Percentiles rank a stretch among this genome's conserved stretches.
These are phyloP conservation scores for Hirtodrosophila duncani DNA, from an alignment of 2,888 invertebrate genomes.

Conservation along the genomic window DNA sequence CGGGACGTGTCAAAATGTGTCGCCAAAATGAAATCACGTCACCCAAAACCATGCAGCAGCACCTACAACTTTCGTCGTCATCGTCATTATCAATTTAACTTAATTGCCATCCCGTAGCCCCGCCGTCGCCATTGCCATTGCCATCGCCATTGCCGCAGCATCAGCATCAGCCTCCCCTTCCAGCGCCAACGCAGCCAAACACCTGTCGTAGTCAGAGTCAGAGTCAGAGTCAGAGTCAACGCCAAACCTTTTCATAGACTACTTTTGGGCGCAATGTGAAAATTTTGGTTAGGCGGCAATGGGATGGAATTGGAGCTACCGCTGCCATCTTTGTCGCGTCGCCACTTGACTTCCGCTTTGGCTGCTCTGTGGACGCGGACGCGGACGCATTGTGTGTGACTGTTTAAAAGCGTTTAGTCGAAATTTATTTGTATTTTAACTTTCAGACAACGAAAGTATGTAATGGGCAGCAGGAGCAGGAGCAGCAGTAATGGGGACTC, in stretches of 20 bases:
- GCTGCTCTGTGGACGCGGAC: not conserved
- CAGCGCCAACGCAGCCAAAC: too few relatives aligned
- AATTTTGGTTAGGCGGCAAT: too few relatives aligned
- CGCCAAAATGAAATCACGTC: slow-evolving; percentile 71
- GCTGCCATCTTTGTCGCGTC: slow-evolving; percentile 16
- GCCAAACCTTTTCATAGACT: too few relatives aligned
- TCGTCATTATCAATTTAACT: slow-evolving; percentile 72
- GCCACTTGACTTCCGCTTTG: slow-evolving; percentile 26
- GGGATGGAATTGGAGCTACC: not conserved
- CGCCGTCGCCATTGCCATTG: slow-evolving; percentile 22
- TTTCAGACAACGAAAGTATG: slow-evolving; percentile 18
- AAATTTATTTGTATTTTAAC: slow-evolving; percentile 52
- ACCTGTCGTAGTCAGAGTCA: too few relatives aligned
- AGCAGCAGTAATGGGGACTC: not conserved
- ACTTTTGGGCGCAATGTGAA: too few relatives aligned
- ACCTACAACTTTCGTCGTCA: slow-evolving; percentile 55
- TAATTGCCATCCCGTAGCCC: slow-evolving; percentile 50
- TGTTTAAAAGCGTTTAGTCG: slow-evolving; percentile 62
- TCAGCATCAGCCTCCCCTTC: too few relatives aligned
- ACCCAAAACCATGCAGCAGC: slow-evolving; percentile 10
- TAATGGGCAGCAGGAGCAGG: not conserved
- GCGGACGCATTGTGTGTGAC: slow-evolving; percentile 38
- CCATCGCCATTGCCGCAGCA: slow-evolving; percentile 8
- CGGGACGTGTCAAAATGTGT: slow-evolving; percentile 63
- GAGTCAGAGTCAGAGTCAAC: too few relatives aligned